These are phyloP conservation scores for Macrosiphum euphorbiae DNA, from an alignment of 2,888 invertebrate species.

Conservation along the genomic window DNA sequence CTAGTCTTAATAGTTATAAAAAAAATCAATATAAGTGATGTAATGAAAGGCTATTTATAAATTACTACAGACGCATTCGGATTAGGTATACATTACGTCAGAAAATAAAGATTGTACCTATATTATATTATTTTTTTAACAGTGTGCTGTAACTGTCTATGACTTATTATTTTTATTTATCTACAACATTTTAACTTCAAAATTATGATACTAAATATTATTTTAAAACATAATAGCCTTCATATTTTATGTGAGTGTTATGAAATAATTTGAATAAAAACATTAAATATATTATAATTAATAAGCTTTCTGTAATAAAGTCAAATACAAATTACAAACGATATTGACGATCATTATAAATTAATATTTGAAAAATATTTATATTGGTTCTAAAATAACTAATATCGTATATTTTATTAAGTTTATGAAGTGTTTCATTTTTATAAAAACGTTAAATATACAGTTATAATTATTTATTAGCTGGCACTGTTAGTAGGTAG, in stretches of 20 bases:
- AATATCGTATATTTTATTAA: neutral
- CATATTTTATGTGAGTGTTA: neutral
- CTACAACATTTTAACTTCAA: neutral
- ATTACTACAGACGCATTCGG: neutral
- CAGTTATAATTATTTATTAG: neutral
- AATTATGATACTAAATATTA: neutral
- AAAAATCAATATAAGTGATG: neutral
- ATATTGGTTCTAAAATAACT: neutral
- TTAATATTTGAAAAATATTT: neutral
- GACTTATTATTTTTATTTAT: neutral
- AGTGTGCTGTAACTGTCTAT: neutral
- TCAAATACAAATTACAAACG: neutral
- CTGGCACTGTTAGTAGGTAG: neutral
- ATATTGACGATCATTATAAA: neutral
- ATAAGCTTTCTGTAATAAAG: neutral
- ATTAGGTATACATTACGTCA: neutral
- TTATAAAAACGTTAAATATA: neutral
- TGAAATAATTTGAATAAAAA: neutral
- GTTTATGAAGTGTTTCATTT: neutral
- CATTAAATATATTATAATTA: neutral
- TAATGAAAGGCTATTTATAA: constrained; percentile 3
- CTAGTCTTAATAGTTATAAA: neutral
- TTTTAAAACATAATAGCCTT: neutral
- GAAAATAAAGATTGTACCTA: neutral
- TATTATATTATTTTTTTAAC: neutral